A percentile compares a stretch with the other conserved stretches of the same genome.
phyloP scores from a whole-genome alignment of 2,797 vertebrate genomes.

The Fringilla coelebs region DNA sequence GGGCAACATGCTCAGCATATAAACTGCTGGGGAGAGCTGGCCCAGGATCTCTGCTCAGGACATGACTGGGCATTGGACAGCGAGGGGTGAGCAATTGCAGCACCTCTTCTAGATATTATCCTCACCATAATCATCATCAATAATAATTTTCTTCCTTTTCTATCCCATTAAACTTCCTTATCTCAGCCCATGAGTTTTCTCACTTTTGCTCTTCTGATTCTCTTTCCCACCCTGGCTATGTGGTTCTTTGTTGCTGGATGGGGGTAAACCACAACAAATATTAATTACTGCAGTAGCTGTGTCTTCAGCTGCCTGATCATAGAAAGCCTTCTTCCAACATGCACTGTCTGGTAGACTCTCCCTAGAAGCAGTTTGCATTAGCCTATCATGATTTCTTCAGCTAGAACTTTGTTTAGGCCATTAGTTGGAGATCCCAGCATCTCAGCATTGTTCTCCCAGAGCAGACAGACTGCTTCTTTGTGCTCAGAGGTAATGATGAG shows the following conservation, averaged over 20 bases:
- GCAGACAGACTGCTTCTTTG: not conserved
- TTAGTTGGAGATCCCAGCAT: not conserved
- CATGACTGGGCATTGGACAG: not conserved
- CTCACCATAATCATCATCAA: not conserved
- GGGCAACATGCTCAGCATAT: not conserved
- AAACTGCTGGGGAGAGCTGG: not conserved
- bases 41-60: not conserved
- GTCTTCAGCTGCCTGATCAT: not conserved
- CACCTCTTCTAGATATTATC: not conserved
- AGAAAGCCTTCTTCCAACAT: not conserved
- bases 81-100: fast-evolving
- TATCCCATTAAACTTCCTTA: not conserved
- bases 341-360: not conserved
- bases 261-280: not conserved
- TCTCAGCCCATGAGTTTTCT: not conserved
- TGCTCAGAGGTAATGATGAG: not conserved
- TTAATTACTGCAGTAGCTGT: not conserved
- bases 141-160: not conserved
- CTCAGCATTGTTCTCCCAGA: not conserved
- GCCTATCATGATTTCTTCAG: not conserved
- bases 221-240: not conserved
- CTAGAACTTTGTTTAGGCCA: not conserved
- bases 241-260: not conserved
- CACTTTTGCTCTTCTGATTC: not conserved
- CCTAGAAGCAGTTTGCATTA: not conserved